phyloP scores from a whole-genome alignment of 1,140 invertebrate species.

The Drosophila grimshawi region DNA sequence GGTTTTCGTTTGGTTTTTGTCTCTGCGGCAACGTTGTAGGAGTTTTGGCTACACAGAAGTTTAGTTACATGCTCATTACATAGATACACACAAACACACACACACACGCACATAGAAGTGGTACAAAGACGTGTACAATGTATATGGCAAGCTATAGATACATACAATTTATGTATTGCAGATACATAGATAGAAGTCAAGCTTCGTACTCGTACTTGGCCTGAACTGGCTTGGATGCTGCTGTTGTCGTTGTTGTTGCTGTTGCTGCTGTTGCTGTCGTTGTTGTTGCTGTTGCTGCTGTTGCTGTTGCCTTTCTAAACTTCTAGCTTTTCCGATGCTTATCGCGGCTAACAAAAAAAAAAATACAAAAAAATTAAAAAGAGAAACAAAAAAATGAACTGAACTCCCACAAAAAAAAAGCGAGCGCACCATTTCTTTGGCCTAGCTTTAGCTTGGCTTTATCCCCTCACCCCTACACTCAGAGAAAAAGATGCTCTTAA shows the following conservation, averaged over 20 bases:
- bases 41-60: slow-evolving; percentile 81
- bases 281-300: slow-evolving; percentile 18
- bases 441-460: slow-evolving; percentile 40
- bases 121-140: slow-evolving; percentile 56
- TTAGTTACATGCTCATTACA: slow-evolving; percentile 82
- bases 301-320: slow-evolving; percentile 76
- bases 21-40: slow-evolving; percentile 70
- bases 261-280: slow-evolving; percentile 37
- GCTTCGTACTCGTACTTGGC: slow-evolving; percentile 36
- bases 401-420: slow-evolving; percentile 52
- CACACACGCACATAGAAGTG: neutral
- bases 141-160: slow-evolving; percentile 62
- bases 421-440: slow-evolving; percentile 68
- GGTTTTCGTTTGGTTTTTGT: slow-evolving; percentile 52
- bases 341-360: slow-evolving; percentile 46
- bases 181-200: slow-evolving; percentile 66
- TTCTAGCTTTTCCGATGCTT: slow-evolving; percentile 78
- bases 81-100: slow-evolving; percentile 57
- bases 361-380: slow-evolving; percentile 41
- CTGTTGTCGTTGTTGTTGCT: slow-evolving; percentile 41
- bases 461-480: slow-evolving; percentile 2
- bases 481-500: neutral
- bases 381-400: slow-evolving; percentile 30
- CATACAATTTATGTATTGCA: slow-evolving; percentile 71
- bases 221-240: slow-evolving; percentile 22